Evolutionary conservation across 2,113 vertebrate genomes (phyloP), one percentile per base, ranked within the genome.

Genomic region (Chamaea fasciata): DNA sequence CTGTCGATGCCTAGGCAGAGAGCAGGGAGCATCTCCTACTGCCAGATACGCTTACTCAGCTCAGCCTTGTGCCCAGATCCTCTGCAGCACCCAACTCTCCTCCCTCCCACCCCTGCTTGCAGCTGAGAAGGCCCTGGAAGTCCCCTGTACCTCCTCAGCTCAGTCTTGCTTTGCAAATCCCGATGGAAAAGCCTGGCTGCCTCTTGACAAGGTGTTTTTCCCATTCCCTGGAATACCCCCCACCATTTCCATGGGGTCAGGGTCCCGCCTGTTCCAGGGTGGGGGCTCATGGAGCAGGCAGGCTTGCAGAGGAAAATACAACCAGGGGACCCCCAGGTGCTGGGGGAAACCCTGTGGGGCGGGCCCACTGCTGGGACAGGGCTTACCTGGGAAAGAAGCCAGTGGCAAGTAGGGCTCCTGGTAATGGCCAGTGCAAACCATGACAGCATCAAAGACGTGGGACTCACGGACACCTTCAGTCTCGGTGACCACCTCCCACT

Each of bases 401-500:
- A 98, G 24, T 9, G 99, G 99, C 37, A 98, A 89, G 70, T 59
- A 63, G 6, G 98, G 98, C 17, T 97, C 83, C 70, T 96, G 97
- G 95, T 97, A 98, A 28, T 96, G 97, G 56, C 99, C 99, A 1
- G 97, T 98, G 97, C 99, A 99, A 67, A 99, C 97, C 97, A 99
- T 97, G 62, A 99, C 97, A 1, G 98, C 99, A 56, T 99, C 99
- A 24, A 99, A 99, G 71, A 98, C 1, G 2, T 97, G 97, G 2
- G 22, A 95, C 50, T 98, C 90, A 82, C 31, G 87, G 39, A 91
- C 70, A 15, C 98, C 97, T 0, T 93, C 35, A 0, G 64, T 96
- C 86, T 98, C 98, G 0, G 98, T 99, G 85, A 98, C 89, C n/a
- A 99, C 95, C 7, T 98, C 97, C 99, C 99, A 99, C 94, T 98